Evolutionary conservation across 2,113 vertebrate species (phyloP).

Genomic region (Tragelaphus imberbis): DNA sequence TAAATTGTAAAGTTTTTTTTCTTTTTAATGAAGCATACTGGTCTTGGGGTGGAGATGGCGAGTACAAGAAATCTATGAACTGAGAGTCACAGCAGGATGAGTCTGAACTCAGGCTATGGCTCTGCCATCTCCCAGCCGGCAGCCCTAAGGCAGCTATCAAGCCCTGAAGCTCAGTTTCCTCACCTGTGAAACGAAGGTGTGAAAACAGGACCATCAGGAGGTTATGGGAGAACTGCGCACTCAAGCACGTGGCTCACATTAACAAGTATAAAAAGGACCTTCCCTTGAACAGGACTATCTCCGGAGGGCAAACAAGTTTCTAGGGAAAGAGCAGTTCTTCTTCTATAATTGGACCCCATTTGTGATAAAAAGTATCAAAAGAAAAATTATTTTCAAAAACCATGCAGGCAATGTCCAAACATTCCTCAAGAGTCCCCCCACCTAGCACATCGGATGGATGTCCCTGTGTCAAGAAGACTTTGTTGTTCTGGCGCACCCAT

Average conservation of each 20-base stretch:
- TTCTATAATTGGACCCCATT: not conserved
- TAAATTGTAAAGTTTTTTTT: too few species aligned
- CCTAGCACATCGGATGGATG: not conserved
- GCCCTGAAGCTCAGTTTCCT: not conserved
- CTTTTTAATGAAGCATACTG: not conserved
- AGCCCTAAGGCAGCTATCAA: not conserved
- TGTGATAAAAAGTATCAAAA: not conserved
- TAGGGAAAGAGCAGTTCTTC: not conserved
- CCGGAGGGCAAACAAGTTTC: not conserved
- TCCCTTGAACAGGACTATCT: not conserved
- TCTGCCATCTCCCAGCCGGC: not conserved
- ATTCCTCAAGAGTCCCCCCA: rapidly evolving
- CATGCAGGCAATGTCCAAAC: not conserved
- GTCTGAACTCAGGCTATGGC: not conserved
- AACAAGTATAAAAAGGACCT: not conserved
- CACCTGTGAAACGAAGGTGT: not conserved
- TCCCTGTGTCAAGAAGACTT: not conserved
- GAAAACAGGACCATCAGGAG: not conserved
- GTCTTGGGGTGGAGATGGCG: not conserved
- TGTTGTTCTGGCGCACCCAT: rapidly evolving
- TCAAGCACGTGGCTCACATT: not conserved
- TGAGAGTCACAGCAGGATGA: not conserved
- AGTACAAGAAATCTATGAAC: not conserved
- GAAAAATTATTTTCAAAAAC: not conserved
- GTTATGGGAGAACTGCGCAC: not conserved